Percentiles rank a stretch among this genome's conserved stretches.
Conservation (phyloP, 2,888 invertebrate species). For the Sturmia bella region DNA sequence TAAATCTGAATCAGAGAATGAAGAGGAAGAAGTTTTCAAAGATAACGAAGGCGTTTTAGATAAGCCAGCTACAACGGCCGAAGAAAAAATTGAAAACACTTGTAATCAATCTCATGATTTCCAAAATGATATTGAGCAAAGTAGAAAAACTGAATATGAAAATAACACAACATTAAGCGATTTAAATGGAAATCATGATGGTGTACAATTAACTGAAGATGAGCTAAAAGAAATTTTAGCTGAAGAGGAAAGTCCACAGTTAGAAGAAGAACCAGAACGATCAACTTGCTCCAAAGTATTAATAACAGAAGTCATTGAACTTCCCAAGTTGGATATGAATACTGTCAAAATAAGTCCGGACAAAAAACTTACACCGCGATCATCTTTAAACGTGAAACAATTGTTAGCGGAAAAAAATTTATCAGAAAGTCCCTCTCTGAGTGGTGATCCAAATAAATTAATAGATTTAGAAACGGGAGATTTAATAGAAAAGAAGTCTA, state of each 20-base stretch:
- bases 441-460: slow-evolving; percentile 83
- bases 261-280: slow-evolving; percentile 14
- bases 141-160: not conserved
- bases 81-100: not conserved
- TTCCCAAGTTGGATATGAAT: slow-evolving; percentile 76
- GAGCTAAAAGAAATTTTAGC: slow-evolving; percentile 48
- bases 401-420: slow-evolving; percentile 73
- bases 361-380: slow-evolving; percentile 58
- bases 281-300: slow-evolving; percentile 54
- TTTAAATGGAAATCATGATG: slow-evolving; percentile 35
- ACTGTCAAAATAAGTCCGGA: slow-evolving; percentile 72
- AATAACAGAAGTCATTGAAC: slow-evolving; percentile 73
- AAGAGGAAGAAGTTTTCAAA: slow-evolving; percentile 70
- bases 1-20: slow-evolving; percentile 84
- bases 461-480: slow-evolving; percentile 85
- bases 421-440: slow-evolving; percentile 82
- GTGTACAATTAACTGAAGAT: slow-evolving; percentile 50
- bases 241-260: slow-evolving; percentile 1
- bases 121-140: slow-evolving; percentile 32
- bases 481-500: slow-evolving; percentile 80
- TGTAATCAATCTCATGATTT: not conserved
- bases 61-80: not conserved
- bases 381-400: slow-evolving; percentile 74
- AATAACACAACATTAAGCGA: not conserved
- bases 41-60: slow-evolving; percentile 59